Base-by-base conservation (phyloP, 2,797 vertebrate species). In the Falco naumanni region DNA sequence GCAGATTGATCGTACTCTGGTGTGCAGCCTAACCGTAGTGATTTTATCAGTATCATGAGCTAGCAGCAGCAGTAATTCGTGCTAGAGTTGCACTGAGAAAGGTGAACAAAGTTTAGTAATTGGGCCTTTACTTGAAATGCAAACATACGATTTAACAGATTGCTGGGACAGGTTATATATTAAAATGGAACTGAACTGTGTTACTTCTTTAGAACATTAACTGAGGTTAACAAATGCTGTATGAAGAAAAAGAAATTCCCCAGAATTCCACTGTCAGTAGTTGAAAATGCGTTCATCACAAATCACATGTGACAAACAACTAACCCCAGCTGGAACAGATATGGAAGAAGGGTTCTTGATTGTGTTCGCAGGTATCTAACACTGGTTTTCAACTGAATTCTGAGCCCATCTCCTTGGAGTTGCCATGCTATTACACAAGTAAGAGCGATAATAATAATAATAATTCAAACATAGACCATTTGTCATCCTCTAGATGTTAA, bases 71-170 rank as follows among this genome's bases (percentile, higher is more conserved):
- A 88, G 87, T 91, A 90, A 51, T 91, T 97, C 89, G 94, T 84
- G 69, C 54, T 84, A 53, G 76, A 89, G 25, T 91, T 81, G 45
- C 64, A 71, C 13, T 71, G 57, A 69, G 95, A 95, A 94, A 92
- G 80, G 86, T 89, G 75, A 95, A 95, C 92, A 76, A 92, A 96
- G 84, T 94, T 93, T 89, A 85, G 91, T 95, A 97, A 94, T 78
- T 80, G 78, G 84, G 64, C 83, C 37, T 95, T 96, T 87, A 70
- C 33, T 92, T 13, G 17, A 96, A 97, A 94, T 72, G 86, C 94
- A 97, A 96, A 95, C 78, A 74, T 83, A 84, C 66, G 77, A 96
- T 95, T 96, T 91, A 97, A 96, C 89, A 97, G 95, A 96, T 95
- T 91, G 93, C 63, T 94, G 89, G 85, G 96, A 94, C 50, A 96